Conservation (phyloP, 2,888 invertebrate genomes). For the Priocnemis perturbator region DNA sequence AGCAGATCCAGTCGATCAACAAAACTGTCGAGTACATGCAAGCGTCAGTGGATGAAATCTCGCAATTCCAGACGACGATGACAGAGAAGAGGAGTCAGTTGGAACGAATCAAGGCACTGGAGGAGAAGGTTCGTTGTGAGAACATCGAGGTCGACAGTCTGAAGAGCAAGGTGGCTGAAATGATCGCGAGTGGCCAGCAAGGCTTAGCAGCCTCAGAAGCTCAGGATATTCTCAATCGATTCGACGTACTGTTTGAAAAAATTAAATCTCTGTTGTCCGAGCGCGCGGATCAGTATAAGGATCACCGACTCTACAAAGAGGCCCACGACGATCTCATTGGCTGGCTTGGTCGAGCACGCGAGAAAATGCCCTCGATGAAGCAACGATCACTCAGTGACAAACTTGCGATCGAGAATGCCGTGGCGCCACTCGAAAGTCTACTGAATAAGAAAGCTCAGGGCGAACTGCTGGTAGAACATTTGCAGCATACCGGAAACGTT, state of each 20-base stretch:
- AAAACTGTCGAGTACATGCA: constrained; percentile 89
- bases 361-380: constrained; percentile 91
- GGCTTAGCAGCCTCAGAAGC: constrained; percentile 89
- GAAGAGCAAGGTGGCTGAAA: constrained; percentile 89
- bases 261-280: constrained; percentile 84
- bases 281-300: constrained; percentile 90
- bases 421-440: constrained; percentile 89
- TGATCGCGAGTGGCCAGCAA: constrained; percentile 90
- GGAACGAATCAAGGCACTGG: constrained; percentile 89
- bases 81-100: constrained; percentile 91
- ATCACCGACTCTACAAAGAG: constrained; percentile 93
- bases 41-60: constrained; percentile 83
- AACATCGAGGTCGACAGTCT: constrained; percentile 92
- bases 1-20: constrained; percentile 90
- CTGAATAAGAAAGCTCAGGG: constrained; percentile 94
- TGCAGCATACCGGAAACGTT: constrained; percentile 92
- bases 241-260: constrained; percentile 86
- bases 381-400: constrained; percentile 91
- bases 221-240: constrained; percentile 88
- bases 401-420: constrained; percentile 90
- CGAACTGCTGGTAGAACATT: constrained; percentile 89
- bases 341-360: constrained; percentile 91
- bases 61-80: constrained; percentile 87
- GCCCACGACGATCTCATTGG: constrained; percentile 92
- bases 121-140: constrained; percentile 92